Conservation (phyloP, 2,797 vertebrate species). For the Trichosurus vulpecula region DNA sequence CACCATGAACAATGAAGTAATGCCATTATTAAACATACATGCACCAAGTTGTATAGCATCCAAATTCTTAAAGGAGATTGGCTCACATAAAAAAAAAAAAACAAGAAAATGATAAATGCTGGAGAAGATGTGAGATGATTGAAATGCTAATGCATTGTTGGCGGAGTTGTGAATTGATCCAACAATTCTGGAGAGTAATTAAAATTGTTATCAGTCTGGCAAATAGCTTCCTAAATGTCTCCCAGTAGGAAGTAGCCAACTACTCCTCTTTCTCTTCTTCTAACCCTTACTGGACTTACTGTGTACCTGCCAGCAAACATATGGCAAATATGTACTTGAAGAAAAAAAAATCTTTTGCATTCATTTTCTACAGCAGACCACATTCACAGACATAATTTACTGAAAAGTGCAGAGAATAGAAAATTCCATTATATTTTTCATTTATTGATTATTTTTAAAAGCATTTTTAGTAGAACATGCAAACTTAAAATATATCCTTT, state of each 20-base stretch:
- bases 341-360: not conserved
- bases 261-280: not conserved
- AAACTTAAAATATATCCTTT: not conserved
- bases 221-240: not conserved
- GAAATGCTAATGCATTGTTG: too few relatives aligned
- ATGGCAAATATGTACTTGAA: not conserved
- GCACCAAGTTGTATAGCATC: too few relatives aligned
- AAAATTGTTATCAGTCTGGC: not conserved
- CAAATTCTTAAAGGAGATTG: too few relatives aligned
- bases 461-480: not conserved
- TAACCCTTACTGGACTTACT: not conserved
- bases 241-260: not conserved
- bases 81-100: too few relatives aligned
- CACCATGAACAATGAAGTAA: too few relatives aligned
- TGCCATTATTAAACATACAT: too few relatives aligned
- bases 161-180: too few relatives aligned
- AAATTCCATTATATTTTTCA: not conserved
- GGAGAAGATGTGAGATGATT: too few relatives aligned
- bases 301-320: not conserved
- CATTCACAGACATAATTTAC: not conserved
- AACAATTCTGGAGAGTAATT: too few relatives aligned
- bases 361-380: not conserved
- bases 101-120: too few relatives aligned
- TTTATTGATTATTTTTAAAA: not conserved
- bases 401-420: not conserved